Conservation (phyloP, 2,113 vertebrate species). For the Cynoglossus semilaevis region DNA sequence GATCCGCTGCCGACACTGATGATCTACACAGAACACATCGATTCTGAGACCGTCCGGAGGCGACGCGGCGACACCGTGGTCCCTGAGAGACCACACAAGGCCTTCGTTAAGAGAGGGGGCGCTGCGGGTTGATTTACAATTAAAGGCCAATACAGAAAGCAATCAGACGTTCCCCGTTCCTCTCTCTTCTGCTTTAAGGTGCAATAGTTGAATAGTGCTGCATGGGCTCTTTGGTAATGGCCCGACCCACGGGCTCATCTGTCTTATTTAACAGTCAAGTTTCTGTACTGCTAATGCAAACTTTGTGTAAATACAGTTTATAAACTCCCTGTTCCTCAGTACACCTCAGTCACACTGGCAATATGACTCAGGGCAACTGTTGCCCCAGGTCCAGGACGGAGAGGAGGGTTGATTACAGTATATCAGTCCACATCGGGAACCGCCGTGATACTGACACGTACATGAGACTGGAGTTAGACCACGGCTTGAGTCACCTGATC, state of each 20-base stretch:
- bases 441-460: too few relatives aligned
- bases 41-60: conserved; percentile 9
- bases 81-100: background rate
- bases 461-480: too few relatives aligned
- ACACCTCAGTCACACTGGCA: background rate
- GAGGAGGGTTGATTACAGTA: too few relatives aligned
- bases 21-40: conserved; percentile 2
- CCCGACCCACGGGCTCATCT: conserved; percentile 48
- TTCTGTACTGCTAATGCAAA: conserved; percentile 33
- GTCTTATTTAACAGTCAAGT: conserved; percentile 64
- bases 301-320: conserved; percentile 24
- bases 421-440: too few relatives aligned
- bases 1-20: conserved; percentile 1
- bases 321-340: conserved; percentile 4
- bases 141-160: conserved; percentile 38
- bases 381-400: too few relatives aligned
- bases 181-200: conserved; percentile 30
- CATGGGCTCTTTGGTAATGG: conserved; percentile 61
- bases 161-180: conserved; percentile 31
- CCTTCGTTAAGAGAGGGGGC: background rate
- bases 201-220: conserved; percentile 58
- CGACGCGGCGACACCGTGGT: conserved; percentile 12
- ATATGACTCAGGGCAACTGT: background rate
- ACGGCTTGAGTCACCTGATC: too few relatives aligned
- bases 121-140: conserved; percentile 24